Base-by-base conservation (phyloP, 2,888 invertebrate species). In the Eudemis profundana region DNA sequence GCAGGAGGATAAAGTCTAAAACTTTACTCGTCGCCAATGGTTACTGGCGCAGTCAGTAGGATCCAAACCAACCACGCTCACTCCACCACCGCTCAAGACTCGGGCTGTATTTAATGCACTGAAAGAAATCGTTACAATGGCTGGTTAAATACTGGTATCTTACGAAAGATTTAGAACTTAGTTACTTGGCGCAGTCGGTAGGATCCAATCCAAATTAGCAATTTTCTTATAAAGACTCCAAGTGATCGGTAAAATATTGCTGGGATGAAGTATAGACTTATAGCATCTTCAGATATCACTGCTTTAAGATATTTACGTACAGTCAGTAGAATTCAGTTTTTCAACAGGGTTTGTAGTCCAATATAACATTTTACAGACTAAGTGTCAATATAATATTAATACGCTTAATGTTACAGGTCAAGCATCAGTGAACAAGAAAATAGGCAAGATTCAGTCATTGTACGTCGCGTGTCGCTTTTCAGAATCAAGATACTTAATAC, bases 391-490 rank as follows among this genome's bases (percentile, higher is more conserved):
- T n/a, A n/a, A n/a, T n/a, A n/a, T n/a, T n/a, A n/a, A n/a, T n/a
- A n/a, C n/a, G n/a, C 27, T 23, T 49, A n/a, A 4, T 44, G 7
- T 51, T 29, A 2, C 85, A 95, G 95, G 95, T 10, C 90, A 88
- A 3, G 84, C 92, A 0, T 91, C 95, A 0, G 94, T 96, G 70
- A 89, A 93, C n/a, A 96, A 98, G 83, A 99, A 99, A 89, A 95
- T 97, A 2, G 96, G 96, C 74, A 96, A 96, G 81, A 98, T 99
- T 71, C 97, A 98, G 78, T 94, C 96, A 0, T 93, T 99, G 84
- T 97, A 99, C 82, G 97, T 99, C 0, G 98, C 99, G 0, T 98
- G 98, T 82, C 94, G 96, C 50, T 93, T 95, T 67, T 95, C 95
- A 0, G 99, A 99, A 87, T 97, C 98, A 0, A 94, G 97, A 59